Percentiles rank a stretch among this genome's conserved stretches.
phyloP scores from a whole-genome alignment of 2,797 vertebrate species.

The Remorina albescens region DNA sequence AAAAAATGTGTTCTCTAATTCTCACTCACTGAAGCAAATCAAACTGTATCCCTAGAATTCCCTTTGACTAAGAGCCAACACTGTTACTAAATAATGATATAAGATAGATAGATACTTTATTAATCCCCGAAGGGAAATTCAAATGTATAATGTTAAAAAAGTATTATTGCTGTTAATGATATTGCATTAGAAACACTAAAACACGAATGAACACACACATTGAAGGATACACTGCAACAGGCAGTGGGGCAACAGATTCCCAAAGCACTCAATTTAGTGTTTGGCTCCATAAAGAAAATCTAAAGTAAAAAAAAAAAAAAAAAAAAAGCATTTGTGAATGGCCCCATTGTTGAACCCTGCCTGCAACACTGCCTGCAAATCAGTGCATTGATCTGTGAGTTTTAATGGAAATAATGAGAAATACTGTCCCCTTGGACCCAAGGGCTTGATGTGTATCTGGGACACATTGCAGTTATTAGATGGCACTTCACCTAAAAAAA shows the following conservation, averaged over 20 bases:
- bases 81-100: too few relatives aligned
- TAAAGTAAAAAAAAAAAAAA: not conserved
- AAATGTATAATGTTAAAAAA: too few relatives aligned
- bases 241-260: too few relatives aligned
- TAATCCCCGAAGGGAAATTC: too few relatives aligned
- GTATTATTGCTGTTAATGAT: not conserved
- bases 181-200: not conserved
- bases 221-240: too few relatives aligned
- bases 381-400: slow-evolving; percentile 17
- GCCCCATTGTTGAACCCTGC: not conserved
- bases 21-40: not conserved
- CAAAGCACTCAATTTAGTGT: not conserved
- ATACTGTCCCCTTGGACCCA: slow-evolving; percentile 20
- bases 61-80: too few relatives aligned
- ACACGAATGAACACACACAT: not conserved
- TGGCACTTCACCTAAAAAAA: too few relatives aligned
- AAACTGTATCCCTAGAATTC: too few relatives aligned
- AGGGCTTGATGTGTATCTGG: slow-evolving; percentile 6
- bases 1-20: not conserved
- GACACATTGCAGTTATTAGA: not conserved
- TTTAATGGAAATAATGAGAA: slow-evolving; percentile 23
- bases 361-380: not conserved
- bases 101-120: too few relatives aligned
- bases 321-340: not conserved
- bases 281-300: not conserved